Base-by-base conservation (phyloP, 2,888 invertebrate species). In the Oscheius myriophilus region DNA sequence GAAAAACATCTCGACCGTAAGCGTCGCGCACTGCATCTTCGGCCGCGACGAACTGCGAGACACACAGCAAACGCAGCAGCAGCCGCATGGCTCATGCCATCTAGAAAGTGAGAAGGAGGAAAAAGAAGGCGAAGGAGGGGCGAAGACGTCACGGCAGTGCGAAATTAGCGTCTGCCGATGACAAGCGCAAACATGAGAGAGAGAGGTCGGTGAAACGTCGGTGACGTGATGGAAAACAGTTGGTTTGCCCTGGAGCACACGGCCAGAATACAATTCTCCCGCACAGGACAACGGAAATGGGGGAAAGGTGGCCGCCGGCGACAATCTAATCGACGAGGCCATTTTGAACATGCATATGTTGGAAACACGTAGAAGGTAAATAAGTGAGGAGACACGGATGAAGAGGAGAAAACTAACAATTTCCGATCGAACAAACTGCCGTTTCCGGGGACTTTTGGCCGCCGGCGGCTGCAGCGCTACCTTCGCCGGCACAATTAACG, bases 61-160 rank as follows among this genome's bases (percentile, higher is more conserved):
- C 46, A 42, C 45, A 58, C 57, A 49, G 51, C 51, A 57, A 58
- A 25, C 26, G 54, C 65, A 59, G 42, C 65, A 59, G 42, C 16
- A 61, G 64, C 65, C 41, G 55, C 42, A 51, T 69, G 21, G 46
- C 39, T 61, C 26, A 61, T 49, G 49, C 46, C 61, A 61, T 61
- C 61, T 61, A 61, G 46, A 61, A 61, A n/a, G 21, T 18, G 46
- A 12, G 61, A 26, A 21, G n/a, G 42, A 18, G 43, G 43, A 58
- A 42, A 21, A 58, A 23, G 58, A 42, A 58, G 61, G 42, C n/a
- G 21, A 41, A 21, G 18, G 33, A 54, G 54, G 33, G n/a, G 26
- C 25, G 54, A 54, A n/a, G 57, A 49, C 61, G 39, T 61, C 61
- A 61, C 21, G 49, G 26, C 33, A 61, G 39, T 25, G 42, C 39